Base-by-base conservation (phyloP, 2,797 vertebrate species). In the Amblyopsis hoosieri region DNA sequence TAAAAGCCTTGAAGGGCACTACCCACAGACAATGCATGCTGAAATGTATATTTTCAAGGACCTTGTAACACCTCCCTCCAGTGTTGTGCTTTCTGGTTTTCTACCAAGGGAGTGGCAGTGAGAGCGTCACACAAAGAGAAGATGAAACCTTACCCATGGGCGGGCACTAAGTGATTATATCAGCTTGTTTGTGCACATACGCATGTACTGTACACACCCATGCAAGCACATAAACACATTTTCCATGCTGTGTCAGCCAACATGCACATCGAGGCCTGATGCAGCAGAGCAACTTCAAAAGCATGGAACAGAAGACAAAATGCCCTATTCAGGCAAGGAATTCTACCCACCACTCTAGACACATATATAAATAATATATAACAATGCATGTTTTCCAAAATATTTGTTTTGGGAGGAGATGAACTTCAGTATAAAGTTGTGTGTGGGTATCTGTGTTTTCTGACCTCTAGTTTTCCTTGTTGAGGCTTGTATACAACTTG, bases 401-500 rank as follows among this genome's bases (percentile, higher is more conserved):
- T 15, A 52, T 9, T 19, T 8, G 13, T 52, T 3, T 52, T 8
- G 15, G 50, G 19, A 52, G 19, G 15, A 19, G 8, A 11, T 47
- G 12, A 58, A 12, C 45, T 48, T 13, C 17, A 14, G 14, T 33
- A 45, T 8, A 17, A n/a, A 54, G 23, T 12, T 56, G 9, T 14
- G 13, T 1, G 17, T 55, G 14, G 42, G 54, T 23, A 11, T 29
- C 10, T 19, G 4, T 29, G 10, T 59, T 47, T 14, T 23, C 84
- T 90, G 91, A 96, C 97, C 97, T 99, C 98, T 3, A 99, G 90
- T 65, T 85, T 91, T 76, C 95, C 95, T 83, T 95, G 94, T 12
- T 95, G 95, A 31, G 91, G 89, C 85, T 96, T 97, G 79, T 96
- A 97, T 15, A 99, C 94, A 72, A 95, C 96, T 77, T 96, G 96